phyloP scores from a whole-genome alignment of 2,888 invertebrate species.

The Archaeoteleia sp. region DNA sequence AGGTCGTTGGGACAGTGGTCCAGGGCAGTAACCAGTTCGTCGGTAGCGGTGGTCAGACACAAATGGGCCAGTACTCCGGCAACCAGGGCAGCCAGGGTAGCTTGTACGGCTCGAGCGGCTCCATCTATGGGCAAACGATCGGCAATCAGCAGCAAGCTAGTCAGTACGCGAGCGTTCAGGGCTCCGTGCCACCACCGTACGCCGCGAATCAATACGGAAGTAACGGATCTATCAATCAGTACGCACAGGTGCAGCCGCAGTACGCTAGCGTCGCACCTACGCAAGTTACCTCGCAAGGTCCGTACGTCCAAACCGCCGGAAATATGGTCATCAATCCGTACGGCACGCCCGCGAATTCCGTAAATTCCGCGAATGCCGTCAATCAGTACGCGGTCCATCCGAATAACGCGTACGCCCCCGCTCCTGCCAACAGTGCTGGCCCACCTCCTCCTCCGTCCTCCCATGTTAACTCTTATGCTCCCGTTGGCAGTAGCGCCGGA shows the following conservation, averaged over 20 bases:
- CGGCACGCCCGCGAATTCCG: conserved; percentile 69
- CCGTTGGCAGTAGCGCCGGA: conserved; percentile 63
- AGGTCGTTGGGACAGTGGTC: conserved; percentile 54
- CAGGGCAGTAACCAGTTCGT: conserved; percentile 56
- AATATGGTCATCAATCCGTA: conserved; percentile 58
- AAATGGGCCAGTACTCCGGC: conserved; percentile 62
- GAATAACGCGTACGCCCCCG: conserved; percentile 45
- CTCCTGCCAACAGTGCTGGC: conserved; percentile 41
- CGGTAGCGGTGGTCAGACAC: conserved; percentile 32
- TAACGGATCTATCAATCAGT: conserved; percentile 67
- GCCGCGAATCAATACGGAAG: conserved; percentile 65
- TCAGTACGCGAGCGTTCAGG: conserved; percentile 47
- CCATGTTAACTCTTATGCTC: conserved; percentile 67
- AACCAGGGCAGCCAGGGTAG: conserved; percentile 55
- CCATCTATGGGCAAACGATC: conserved; percentile 48
- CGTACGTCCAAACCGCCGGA: conserved; percentile 51
- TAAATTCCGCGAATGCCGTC: conserved; percentile 63
- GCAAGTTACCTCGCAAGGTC: conserved; percentile 41
- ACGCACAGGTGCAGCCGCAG: conserved; percentile 63
- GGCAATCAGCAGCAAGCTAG: conserved; percentile 28
- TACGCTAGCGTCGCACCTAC: conserved; percentile 53
- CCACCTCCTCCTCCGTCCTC: conserved; percentile 52
- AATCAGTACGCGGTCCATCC: conserved; percentile 61
- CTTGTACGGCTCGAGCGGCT: conserved; percentile 63
- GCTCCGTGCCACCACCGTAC: conserved; percentile 51